Percentiles rank a stretch among this genome's conserved stretches.
Evolutionary conservation across 2,797 vertebrate species (phyloP).

Genomic region (Diplodus puntazzo): DNA sequence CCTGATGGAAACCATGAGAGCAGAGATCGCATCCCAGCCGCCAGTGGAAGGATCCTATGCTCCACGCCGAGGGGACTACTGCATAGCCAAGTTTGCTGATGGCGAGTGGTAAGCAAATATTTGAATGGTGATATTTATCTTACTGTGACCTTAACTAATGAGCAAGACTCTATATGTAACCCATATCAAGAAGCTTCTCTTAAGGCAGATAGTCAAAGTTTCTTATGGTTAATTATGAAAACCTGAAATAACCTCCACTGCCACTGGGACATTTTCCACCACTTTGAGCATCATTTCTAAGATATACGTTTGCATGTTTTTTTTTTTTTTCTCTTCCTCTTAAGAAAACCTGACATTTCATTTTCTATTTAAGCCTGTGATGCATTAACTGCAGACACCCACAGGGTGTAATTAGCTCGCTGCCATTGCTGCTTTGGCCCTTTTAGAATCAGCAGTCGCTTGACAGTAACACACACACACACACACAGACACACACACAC

Average conservation of each 20-base stretch:
- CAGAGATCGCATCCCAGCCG: constrained; percentile 91
- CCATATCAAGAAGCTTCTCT: background rate
- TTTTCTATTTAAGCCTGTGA: constrained; percentile 64
- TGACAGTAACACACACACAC: constrained; percentile 36
- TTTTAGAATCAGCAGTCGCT: constrained; percentile 65
- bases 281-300: background rate
- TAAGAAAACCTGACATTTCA: constrained; percentile 43
- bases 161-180: background rate
- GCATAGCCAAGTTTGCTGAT: constrained; percentile 96
- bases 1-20: constrained; percentile 97
- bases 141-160: background rate
- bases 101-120: constrained; percentile 91
- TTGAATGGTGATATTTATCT: background rate
- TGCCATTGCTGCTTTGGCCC: constrained; percentile 60
- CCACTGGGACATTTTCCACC: background rate
- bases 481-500: constrained; percentile 33
- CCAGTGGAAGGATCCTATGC: constrained; percentile 92
- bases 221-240: background rate
- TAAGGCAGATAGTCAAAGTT: no score
- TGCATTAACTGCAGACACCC: constrained; percentile 65
- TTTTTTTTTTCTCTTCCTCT: background rate
- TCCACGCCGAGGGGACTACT: constrained; percentile 92
- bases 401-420: constrained; percentile 71
- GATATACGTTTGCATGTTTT: background rate
- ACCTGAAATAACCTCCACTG: background rate